Evolutionary conservation across 1,140 invertebrate genomes (phyloP), one percentile per base, ranked within the genome.

Genomic region (Oedothorax gibbosus): DNA sequence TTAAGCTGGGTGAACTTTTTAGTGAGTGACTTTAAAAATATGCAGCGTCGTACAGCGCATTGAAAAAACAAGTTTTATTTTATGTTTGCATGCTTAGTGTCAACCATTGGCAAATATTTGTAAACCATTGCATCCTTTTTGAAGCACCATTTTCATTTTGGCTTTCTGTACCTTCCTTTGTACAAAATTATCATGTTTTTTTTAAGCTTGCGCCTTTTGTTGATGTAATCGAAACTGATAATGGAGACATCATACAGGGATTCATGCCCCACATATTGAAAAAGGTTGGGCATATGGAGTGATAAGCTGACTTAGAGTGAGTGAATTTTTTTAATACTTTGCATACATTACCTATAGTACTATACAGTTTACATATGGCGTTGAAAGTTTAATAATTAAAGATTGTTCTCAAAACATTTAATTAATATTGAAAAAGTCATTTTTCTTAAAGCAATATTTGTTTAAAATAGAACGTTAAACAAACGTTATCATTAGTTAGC

Each of bases 271-370:
- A 77, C 49, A 77, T 77, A 77, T 20, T 77, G 15, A 12, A 65
- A n/a, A 54, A 35, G n/a, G 75, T 77, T n/a, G 75, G 57, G 10
- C 50, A 5, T n/a, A 7, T 77, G 75, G 75, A 77, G n/a, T 77
- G 75, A 65, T n/a, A n/a, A n/a, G n/a, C n/a, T n/a, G n/a, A 77
- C 14, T 77, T 77, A 51, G 62, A 77, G 75, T 77, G 53, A 53
- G 57, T 51, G 56, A 14, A 5, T 1, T 57, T 3, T 49, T 50
- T 64, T 77, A 7, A 76, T 35, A 9, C 20, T 35, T 56, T 14
- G 12, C 11, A 35, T 15, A 15, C 0, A 56, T n/a, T n/a, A n/a
- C n/a, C n/a, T n/a, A n/a, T n/a, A n/a, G n/a, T n/a, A n/a, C n/a
- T n/a, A n/a, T n/a, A n/a, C n/a, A n/a, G n/a, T n/a, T n/a, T n/a